Conservation (phyloP, 2,888 invertebrate species). For the Drosophila gaucha region DNA sequence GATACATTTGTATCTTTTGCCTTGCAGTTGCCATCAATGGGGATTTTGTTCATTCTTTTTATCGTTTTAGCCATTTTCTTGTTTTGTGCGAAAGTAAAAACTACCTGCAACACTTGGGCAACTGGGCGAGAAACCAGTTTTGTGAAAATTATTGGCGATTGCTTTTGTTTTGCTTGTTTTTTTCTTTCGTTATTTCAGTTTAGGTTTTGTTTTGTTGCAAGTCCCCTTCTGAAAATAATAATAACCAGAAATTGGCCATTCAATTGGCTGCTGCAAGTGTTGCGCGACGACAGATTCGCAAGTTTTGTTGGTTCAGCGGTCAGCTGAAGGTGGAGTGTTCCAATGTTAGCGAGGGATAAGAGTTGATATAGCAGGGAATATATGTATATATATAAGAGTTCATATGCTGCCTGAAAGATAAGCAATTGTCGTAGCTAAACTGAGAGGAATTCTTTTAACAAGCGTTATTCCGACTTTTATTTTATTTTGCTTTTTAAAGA, state of each 20-base stretch:
- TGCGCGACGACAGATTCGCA: conserved; percentile 19
- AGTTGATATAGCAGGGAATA: background rate
- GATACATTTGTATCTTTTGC: conserved; percentile 64
- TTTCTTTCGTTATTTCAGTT: conserved; percentile 36
- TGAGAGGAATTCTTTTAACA: too few relatives aligned
- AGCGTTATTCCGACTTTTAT: too few relatives aligned
- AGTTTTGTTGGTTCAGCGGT: conserved; percentile 12
- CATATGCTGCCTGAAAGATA: too few relatives aligned
- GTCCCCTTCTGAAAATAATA: conserved; percentile 12
- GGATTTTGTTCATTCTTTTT: conserved; percentile 16
- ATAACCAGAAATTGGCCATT: conserved; percentile 47
- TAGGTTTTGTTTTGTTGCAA: conserved; percentile 7
- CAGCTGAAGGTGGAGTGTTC: conserved; percentile 22
- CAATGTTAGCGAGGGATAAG: background rate
- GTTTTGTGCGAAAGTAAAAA: conserved; percentile 78
- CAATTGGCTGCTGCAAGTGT: conserved; percentile 38
- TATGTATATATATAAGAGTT: background rate
- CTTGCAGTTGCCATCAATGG: conserved; percentile 36
- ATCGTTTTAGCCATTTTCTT: conserved; percentile 32
- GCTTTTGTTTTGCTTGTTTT: conserved; percentile 50
- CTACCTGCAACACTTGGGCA: conserved; percentile 68
- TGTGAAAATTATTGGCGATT: conserved; percentile 74
- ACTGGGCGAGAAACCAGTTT: conserved; percentile 67
- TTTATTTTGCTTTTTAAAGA: too few relatives aligned
- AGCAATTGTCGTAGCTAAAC: too few relatives aligned